These are phyloP conservation scores for Caradrina clavipalpis DNA, from an alignment of 2,888 invertebrate genomes.

Conservation along the genomic window DNA sequence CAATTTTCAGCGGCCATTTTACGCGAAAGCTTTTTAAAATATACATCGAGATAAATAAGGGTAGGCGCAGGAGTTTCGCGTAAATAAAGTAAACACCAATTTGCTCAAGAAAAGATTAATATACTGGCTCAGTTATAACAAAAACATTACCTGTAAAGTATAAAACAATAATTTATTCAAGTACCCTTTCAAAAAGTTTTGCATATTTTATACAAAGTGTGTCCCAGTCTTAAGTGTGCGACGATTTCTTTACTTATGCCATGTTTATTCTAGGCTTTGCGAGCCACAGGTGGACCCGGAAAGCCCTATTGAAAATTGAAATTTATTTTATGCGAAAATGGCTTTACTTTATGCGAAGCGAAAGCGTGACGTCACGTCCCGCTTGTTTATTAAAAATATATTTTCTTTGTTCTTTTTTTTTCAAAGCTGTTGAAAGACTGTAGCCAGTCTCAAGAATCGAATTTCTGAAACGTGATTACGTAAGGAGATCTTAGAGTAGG, in stretches of 20 bases:
- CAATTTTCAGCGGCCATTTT: background rate
- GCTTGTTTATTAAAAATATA: constrained; percentile 1
- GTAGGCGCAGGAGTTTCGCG: background rate
- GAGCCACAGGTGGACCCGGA: constrained; percentile 56
- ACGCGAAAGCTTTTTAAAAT: constrained; percentile 10
- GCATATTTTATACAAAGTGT: constrained; percentile 56
- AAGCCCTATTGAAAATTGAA: constrained; percentile 53
- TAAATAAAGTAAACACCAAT: constrained; percentile 16
- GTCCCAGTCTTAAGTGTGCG: constrained; percentile 40
- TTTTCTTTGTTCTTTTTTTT: background rate
- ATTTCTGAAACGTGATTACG: background rate
- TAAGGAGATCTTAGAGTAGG: background rate
- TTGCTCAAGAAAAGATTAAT: constrained; percentile 12
- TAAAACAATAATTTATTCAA: constrained; percentile 44
- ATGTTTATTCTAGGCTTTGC: constrained; percentile 35
- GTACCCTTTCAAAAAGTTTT: constrained; percentile 54
- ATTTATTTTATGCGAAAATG: constrained; percentile 47
- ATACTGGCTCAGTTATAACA: background rate
- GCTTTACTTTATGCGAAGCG: constrained; percentile 18
- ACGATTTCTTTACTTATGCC: constrained; percentile 48
- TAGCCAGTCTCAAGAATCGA: background rate
- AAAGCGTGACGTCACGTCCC: constrained; percentile 20
- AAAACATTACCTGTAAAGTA: constrained; percentile 25
- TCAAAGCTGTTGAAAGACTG: background rate
- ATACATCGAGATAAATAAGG: background rate